Evolutionary conservation across 2,113 vertebrate species (phyloP), one percentile per base, ranked within the genome.

Genomic region (Hepsetus odoe): DNA sequence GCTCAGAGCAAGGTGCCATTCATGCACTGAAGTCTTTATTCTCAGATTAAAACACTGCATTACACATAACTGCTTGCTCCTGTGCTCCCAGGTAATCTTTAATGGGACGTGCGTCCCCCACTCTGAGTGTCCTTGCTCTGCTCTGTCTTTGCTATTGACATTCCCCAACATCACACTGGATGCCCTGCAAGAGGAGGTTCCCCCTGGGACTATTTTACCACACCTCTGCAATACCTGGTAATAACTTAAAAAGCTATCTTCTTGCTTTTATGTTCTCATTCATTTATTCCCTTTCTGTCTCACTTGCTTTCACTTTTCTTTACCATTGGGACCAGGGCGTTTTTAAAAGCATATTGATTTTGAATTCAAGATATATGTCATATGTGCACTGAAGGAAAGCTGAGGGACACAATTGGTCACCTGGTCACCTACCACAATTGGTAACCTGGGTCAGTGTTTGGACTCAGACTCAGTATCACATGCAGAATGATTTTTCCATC

Each of bases 201-300:
- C 87, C 0, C 82, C 94, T 0, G 94, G 94, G 71, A 88, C 88
- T 0, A 35, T 85, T 24, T 5, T 95, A 1, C 85, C 84, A 66
- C 76, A 89, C 44, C 88, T 89, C 78, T 97, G 96, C 85, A 95
- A 94, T 84, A 88, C 46, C 64, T 97, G 95, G 96, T 97, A 87
- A 66, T 16, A 7, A 49, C n/a, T 67, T 55, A 59, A 40, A 12
- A 44, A 14, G 13, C 46, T 18, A 5, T 49, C 74, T 4, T 64
- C 46, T 51, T 28, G 22, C 42, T 46, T 13, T 68, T 22, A 40
- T 11, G 16, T 18, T 40, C n/a, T 66, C 9, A 22, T 33, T 67
- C 59, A 58, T 16, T 75, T 24, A 32, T 22, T 64, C 6, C 35
- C n/a, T 35, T 10, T 70, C 22, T 24, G n/a, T n/a, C n/a, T n/a